Evolutionary conservation across 2,797 vertebrate genomes (phyloP).

Genomic region (Mareca penelope): DNA sequence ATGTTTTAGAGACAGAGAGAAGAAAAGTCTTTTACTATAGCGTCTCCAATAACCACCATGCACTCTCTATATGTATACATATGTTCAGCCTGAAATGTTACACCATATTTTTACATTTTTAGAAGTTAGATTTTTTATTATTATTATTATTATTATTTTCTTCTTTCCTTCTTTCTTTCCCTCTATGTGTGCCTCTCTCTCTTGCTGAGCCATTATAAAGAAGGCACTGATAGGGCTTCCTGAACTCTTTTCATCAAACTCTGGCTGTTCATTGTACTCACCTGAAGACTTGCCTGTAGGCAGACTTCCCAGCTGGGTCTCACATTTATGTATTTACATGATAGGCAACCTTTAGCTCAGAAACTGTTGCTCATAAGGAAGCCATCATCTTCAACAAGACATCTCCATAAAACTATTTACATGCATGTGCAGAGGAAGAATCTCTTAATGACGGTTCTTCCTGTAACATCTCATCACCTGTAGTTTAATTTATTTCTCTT

Average conservation of each 20-base stretch:
- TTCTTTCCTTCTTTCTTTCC: rapidly evolving
- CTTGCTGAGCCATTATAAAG: neutral
- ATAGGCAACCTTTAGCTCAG: neutral
- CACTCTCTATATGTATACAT: neutral
- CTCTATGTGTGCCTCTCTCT: rapidly evolving
- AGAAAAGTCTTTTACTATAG: neutral
- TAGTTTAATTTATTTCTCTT: conserved; percentile 42
- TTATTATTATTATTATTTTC: neutral
- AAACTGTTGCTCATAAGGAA: conserved; percentile 20
- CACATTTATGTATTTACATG: neutral
- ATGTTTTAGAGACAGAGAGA: neutral
- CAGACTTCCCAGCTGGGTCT: neutral
- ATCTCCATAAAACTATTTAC: conserved; percentile 11
- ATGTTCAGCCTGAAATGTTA: neutral
- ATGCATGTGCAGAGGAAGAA: neutral
- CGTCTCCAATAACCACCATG: neutral
- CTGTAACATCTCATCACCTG: neutral
- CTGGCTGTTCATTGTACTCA: neutral
- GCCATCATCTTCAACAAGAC: neutral
- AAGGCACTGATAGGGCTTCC: neutral
- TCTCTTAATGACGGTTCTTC: neutral
- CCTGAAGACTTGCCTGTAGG: conserved; percentile 19
- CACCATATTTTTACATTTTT: neutral
- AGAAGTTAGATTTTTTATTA: neutral
- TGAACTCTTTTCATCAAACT: neutral